These are phyloP conservation scores for Arnoldichthys spilopterus DNA, from an alignment of 2,797 vertebrate genomes.

Conservation along the genomic window DNA sequence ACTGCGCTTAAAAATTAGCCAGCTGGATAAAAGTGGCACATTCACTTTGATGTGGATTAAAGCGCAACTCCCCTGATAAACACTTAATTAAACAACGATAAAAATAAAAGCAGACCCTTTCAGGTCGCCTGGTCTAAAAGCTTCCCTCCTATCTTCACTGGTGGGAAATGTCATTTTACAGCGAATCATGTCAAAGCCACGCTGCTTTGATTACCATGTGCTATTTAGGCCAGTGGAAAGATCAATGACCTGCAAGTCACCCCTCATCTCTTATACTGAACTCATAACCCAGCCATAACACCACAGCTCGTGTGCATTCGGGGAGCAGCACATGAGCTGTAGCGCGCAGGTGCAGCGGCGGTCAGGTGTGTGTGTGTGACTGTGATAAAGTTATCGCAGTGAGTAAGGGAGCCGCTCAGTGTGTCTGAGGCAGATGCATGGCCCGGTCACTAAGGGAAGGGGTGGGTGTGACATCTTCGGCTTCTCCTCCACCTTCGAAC, in stretches of 20 bases:
- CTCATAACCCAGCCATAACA: background rate
- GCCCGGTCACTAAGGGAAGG: background rate
- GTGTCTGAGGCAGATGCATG: conserved; percentile 38
- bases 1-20: no score
- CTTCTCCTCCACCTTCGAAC: background rate
- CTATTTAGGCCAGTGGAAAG: conserved; percentile 31
- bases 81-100: no score
- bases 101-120: no score
- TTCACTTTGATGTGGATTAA: background rate
- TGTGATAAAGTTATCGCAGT: background rate
- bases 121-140: no score
- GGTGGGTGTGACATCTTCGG: background rate
- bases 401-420: conserved; percentile 52
- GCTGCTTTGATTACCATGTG: background rate
- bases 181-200: no score
- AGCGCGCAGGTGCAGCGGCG: background rate
- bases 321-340: conserved; percentile 17
- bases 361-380: background rate
- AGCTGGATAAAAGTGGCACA: background rate
- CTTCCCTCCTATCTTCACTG: no score
- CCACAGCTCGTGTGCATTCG: background rate
- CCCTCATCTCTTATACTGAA: conserved; percentile 28
- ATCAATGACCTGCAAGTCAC: conserved; percentile 27
- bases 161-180: no score
- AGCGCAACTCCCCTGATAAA: no score